These are phyloP conservation scores for Tretioscincus oriximinensis DNA, from an alignment of 2,113 vertebrate genomes.

Conservation along the genomic window DNA sequence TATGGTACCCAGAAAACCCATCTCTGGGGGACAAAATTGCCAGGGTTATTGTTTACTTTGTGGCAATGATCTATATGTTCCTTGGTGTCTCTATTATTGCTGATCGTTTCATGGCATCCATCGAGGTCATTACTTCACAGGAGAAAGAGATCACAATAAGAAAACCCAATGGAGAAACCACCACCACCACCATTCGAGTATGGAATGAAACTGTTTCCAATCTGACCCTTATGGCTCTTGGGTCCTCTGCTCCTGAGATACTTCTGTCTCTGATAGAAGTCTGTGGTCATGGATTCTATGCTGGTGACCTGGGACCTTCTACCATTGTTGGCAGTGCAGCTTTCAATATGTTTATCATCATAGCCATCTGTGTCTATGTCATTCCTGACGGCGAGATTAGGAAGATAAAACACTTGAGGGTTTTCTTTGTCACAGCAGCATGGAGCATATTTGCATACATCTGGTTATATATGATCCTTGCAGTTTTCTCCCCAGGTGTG, in stretches of 20 bases:
- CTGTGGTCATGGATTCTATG: conserved; percentile 90
- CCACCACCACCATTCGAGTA: conserved; percentile 89
- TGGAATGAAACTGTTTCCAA: conserved; percentile 99
- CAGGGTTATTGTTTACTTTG: conserved; percentile 97
- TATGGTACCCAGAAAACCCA: conserved; percentile 98
- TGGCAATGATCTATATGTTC: conserved; percentile 99
- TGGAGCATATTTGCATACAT: conserved; percentile 99
- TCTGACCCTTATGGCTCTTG: conserved; percentile 96
- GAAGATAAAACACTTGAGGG: conserved; percentile 94
- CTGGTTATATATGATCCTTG: conserved; percentile 99
- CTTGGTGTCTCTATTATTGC: conserved; percentile 98
- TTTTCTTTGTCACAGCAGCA: conserved; percentile 95
- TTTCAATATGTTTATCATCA: conserved; percentile 99
- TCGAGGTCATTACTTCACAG: conserved; percentile 98
- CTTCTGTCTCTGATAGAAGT: conserved; percentile 96
- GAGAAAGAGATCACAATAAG: conserved; percentile 94
- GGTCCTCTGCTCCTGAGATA: conserved; percentile 96
- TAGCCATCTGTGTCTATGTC: conserved; percentile 93
- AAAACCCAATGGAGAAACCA: conserved; percentile 94
- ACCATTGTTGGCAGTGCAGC: conserved; percentile 97
- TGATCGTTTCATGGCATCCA: conserved; percentile 98
- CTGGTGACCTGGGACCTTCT: conserved; percentile 92
- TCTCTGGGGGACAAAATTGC: conserved; percentile 98
- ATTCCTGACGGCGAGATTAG: conserved; percentile 95
- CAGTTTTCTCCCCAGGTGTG: conserved; percentile 93